These are phyloP conservation scores for Stenichneumon culpator DNA, from an alignment of 2,888 invertebrate genomes.

Conservation along the genomic window DNA sequence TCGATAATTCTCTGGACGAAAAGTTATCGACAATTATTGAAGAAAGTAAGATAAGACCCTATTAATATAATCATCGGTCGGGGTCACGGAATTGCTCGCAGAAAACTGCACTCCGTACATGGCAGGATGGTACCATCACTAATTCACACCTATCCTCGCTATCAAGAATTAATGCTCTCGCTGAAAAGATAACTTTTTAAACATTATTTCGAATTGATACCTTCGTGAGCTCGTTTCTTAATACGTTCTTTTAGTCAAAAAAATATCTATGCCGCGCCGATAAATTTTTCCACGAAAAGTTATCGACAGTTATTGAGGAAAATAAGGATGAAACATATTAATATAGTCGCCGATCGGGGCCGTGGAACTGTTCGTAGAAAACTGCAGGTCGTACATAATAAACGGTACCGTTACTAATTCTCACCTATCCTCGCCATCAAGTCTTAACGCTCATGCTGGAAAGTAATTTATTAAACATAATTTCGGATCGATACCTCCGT, in stretches of 20 bases:
- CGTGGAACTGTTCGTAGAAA: too few species aligned
- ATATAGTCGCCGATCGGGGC: neutral
- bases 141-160: conserved; percentile 27
- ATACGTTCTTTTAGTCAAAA: neutral
- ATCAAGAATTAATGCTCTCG: conserved; percentile 51
- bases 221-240: neutral
- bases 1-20: too few species aligned
- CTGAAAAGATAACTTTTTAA: conserved; percentile 13
- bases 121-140: neutral
- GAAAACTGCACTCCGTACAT: neutral
- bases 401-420: neutral
- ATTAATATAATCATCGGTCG: neutral
- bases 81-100: neutral
- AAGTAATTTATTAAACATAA: too few species aligned
- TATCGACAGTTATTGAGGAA: too few species aligned
- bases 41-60: neutral
- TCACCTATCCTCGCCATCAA: conserved; percentile 9
- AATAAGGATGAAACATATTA: neutral
- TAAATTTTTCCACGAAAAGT: too few species aligned
- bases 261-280: neutral
- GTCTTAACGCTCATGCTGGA: conserved; percentile 56
- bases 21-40: neutral
- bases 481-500: neutral
- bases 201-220: too few species aligned
- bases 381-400: too few species aligned